Conservation (phyloP, 1,140 invertebrate genomes). For the Palaemon carinicauda region DNA sequence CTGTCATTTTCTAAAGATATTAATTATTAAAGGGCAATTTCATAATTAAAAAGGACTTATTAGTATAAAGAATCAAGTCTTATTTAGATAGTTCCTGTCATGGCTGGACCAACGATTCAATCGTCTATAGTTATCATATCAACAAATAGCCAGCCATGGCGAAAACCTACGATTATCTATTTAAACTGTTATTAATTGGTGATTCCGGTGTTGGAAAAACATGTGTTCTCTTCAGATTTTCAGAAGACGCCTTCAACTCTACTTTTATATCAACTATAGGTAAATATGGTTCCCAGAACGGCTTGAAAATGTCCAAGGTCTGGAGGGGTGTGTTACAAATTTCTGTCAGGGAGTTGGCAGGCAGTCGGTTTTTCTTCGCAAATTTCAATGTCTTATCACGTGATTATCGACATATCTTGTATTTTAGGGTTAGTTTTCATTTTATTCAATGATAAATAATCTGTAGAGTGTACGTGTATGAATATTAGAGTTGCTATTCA, state of each 20-base stretch:
- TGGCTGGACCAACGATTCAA: neutral
- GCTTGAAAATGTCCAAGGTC: neutral
- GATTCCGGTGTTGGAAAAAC: conserved; percentile 99
- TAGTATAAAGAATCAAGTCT: too few relatives aligned
- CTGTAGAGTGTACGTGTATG: too few relatives aligned
- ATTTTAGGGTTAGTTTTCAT: neutral
- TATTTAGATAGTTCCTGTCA: neutral
- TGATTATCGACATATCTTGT: too few relatives aligned
- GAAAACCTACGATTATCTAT: conserved; percentile 97
- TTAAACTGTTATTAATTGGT: conserved; percentile 96
- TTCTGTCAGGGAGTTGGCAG: too few relatives aligned
- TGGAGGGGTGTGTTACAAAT: conserved; percentile 10
- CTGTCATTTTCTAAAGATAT: too few relatives aligned
- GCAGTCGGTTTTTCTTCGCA: too few relatives aligned
- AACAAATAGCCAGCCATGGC: conserved; percentile 58
- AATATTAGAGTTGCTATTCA: too few relatives aligned
- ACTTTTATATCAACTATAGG: conserved; percentile 98
- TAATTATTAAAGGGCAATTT: too few relatives aligned
- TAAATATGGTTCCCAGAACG: conserved; percentile 66
- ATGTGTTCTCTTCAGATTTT: conserved; percentile 97
- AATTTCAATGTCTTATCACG: too few relatives aligned
- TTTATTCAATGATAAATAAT: too few relatives aligned
- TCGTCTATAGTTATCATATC: conserved; percentile 38
- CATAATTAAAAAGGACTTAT: too few relatives aligned
- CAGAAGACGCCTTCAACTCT: conserved; percentile 97